Evolutionary conservation across 2,797 vertebrate species (phyloP), one percentile per base, ranked within the genome.

Genomic region (Mionectes olivaceus): DNA sequence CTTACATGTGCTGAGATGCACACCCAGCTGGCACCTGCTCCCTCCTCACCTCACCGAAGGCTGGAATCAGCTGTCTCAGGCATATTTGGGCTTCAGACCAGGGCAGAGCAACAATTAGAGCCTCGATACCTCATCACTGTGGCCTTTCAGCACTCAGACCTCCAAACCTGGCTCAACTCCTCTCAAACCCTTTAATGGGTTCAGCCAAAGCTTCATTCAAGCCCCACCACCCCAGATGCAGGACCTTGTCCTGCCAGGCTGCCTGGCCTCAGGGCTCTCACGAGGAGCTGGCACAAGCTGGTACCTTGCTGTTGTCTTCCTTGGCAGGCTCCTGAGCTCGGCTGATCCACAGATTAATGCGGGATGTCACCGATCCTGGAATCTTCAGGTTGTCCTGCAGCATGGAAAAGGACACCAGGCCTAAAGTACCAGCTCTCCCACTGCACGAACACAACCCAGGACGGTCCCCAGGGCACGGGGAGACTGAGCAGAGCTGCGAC

Each of bases 281-380:
- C 22, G 0, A 60, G 44, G 23, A 32, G 55, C 3, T 18, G 8
- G 4, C 37, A 59, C 37, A 56, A 32, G 24, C 13, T 2, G 4
- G 50, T 95, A 98, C 98, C 98, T 98, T 98, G 65, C 50, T 25
- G 44, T 86, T 96, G 77, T 97, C 96, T 17, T 94, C 96, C 83
- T 95, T 93, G 78, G 95, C 32, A 86, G 71, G 68, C 88, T 97
- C 97, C 93, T 98, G 98, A 76, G 95, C 91, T 96, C 97, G 98
- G 96, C 97, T 98, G 91, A 99, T 97, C 99, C 98, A 99, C 76
- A 98, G 98, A 87, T 98, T 99, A 87, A 99, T 98, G 44, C 98
- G 98, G 10, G 98, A 98, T 2, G 98, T 98, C 93, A 99, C 98
- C 3, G 98, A 98, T 4, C 98, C 98, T 0, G 98, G 94, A 69